Conservation (phyloP, 1,140 invertebrate species). For the Halesus radiatus region DNA sequence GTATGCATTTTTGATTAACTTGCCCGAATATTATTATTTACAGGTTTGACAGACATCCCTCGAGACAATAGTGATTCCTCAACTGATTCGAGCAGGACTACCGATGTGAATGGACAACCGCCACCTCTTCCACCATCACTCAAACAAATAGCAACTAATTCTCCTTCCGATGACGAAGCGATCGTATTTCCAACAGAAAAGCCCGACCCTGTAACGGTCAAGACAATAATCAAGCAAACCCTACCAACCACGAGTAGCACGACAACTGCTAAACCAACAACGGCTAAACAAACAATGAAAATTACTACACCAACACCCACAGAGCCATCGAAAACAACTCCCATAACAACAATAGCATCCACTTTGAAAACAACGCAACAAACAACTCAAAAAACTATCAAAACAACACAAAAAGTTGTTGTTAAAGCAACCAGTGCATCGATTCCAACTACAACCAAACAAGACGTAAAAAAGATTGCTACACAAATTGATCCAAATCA, state of each 20-base stretch:
- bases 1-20: too few relatives aligned
- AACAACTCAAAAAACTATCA: too few relatives aligned
- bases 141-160: conserved; percentile 19
- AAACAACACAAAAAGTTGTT: too few relatives aligned
- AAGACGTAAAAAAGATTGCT: neutral
- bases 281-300: neutral
- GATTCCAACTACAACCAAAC: conserved; percentile 1
- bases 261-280: conserved; percentile 25
- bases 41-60: neutral
- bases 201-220: neutral
- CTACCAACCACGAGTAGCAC: neutral
- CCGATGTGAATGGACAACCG: neutral
- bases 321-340: neutral
- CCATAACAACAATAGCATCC: neutral
- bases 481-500: neutral
- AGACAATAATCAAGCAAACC: conserved; percentile 20
- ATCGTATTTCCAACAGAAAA: neutral
- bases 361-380: too few relatives aligned
- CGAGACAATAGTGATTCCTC: neutral
- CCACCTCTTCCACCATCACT: conserved; percentile 14
- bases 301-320: neutral
- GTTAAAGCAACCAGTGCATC: neutral
- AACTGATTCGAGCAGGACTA: neutral
- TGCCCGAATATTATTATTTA: neutral
- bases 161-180: neutral